phyloP scores from a whole-genome alignment of 2,888 invertebrate genomes.

The Drosophila paramelanica region DNA sequence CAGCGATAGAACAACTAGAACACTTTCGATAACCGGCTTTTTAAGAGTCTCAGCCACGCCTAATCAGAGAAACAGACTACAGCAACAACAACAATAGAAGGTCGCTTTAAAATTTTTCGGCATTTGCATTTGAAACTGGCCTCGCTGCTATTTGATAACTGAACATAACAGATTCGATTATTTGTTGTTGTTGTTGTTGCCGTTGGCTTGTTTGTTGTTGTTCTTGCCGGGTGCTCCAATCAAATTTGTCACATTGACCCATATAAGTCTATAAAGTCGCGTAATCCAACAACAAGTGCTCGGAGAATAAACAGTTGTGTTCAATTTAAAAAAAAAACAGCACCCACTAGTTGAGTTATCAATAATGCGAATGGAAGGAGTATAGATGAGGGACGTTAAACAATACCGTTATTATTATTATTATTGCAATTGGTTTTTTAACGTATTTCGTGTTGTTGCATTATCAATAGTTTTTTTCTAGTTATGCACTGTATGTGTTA shows the following conservation, averaged over 20 bases:
- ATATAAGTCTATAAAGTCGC: constrained; percentile 30
- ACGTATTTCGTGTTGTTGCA: too few species aligned
- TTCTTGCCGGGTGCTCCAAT: constrained; percentile 27
- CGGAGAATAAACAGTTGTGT: constrained; percentile 20
- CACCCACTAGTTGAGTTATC: constrained; percentile 7
- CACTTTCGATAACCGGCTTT: constrained; percentile 44
- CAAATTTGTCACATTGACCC: constrained; percentile 56
- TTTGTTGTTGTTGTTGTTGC: constrained; percentile 6
- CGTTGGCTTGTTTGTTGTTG: not conserved
- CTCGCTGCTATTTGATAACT: constrained; percentile 44
- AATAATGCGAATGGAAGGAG: not conserved
- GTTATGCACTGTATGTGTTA: too few species aligned
- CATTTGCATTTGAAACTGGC: constrained; percentile 54
- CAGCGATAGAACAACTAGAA: constrained; percentile 30
- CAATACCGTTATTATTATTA: too few species aligned
- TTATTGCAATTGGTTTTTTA: too few species aligned
- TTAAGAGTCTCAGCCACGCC: constrained; percentile 28
- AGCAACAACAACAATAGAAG: constrained; percentile 24
- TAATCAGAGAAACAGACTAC: constrained; percentile 11
- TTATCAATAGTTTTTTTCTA: too few species aligned
- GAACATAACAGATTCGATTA: constrained; percentile 7
- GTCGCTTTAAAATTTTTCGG: constrained; percentile 29
- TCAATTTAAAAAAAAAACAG: constrained; percentile 20
- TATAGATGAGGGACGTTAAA: not conserved
- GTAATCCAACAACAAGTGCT: constrained; percentile 11